These are phyloP conservation scores for Nycticebus coucang DNA, from an alignment of 2,113 vertebrate species.

Conservation along the genomic window DNA sequence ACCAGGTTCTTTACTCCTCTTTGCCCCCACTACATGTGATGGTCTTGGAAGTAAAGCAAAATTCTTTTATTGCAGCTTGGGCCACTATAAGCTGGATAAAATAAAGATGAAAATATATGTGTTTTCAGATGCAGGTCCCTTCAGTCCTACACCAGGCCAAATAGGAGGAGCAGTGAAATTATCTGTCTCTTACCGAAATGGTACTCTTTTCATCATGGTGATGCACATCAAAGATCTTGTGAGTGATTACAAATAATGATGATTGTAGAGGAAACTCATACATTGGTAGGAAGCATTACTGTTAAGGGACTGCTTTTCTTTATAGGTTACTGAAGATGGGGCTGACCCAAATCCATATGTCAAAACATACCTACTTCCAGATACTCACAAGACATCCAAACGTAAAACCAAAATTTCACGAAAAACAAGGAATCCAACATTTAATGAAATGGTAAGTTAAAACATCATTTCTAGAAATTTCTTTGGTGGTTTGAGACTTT, in stretches of 20 bases:
- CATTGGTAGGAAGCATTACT: constrained; percentile 31
- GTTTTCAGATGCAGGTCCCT: constrained; percentile 83
- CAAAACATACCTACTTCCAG: constrained; percentile 98
- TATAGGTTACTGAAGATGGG: constrained; percentile 95
- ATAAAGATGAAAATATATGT: constrained; percentile 32
- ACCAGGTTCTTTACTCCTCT: neutral
- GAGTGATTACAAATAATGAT: constrained; percentile 73
- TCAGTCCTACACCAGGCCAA: constrained; percentile 92
- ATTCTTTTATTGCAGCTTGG: constrained; percentile 14
- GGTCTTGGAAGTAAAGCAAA: constrained; percentile 14
- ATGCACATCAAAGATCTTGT: constrained; percentile 99
- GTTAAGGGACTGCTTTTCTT: constrained; percentile 66
- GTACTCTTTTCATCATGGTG: constrained; percentile 98
- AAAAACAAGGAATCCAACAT: constrained; percentile 98
- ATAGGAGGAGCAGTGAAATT: constrained; percentile 98
- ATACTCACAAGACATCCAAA: constrained; percentile 96
- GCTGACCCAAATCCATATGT: constrained; percentile 98
- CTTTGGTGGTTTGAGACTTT: neutral
- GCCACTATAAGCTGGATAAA: neutral
- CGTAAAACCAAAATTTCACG: constrained; percentile 97
- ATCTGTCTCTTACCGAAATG: constrained; percentile 97
- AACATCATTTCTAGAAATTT: constrained; percentile 44
- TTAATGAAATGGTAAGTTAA: constrained; percentile 97
- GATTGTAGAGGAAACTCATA: neutral
- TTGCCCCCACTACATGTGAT: neutral